Conservation (phyloP, 37 sponge, comb jelly and placozoan species). For the Eunapius fragilis region DNA sequence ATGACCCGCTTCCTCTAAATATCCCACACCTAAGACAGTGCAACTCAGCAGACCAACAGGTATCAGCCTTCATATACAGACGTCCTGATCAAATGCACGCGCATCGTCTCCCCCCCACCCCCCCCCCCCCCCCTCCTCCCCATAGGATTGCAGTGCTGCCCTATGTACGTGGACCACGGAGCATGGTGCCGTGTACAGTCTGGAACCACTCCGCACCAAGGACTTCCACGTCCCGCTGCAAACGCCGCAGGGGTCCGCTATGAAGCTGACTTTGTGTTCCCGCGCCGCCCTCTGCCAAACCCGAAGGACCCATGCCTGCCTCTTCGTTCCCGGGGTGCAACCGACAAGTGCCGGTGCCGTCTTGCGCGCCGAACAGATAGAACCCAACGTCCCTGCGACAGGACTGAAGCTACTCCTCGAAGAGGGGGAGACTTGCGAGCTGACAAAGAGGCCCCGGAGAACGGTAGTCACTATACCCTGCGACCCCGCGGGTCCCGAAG, state of each 20-base stretch:
- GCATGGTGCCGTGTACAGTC: constrained; percentile 23
- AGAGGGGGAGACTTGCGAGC: constrained; percentile 61
- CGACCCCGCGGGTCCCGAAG: constrained; percentile 9
- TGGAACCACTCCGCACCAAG: constrained; percentile 16
- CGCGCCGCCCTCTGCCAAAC: background rate
- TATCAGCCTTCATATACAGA: background rate
- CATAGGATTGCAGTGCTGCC: background rate
- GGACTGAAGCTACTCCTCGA: constrained; percentile 55
- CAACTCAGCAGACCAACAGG: background rate
- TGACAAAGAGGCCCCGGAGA: constrained; percentile 45
- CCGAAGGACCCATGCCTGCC: constrained; percentile 4
- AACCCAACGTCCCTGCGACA: constrained; percentile 23
- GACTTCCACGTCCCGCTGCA: constrained; percentile 18
- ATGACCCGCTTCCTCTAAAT: background rate
- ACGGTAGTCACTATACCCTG: constrained; percentile 60
- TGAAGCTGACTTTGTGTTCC: constrained; percentile 30
- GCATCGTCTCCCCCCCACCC: too few relatives aligned
- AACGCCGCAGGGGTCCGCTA: constrained; percentile 21
- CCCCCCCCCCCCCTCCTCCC: background rate
- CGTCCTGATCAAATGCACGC: too few relatives aligned
- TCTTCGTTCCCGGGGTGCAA: constrained; percentile 34
- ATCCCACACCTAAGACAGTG: background rate
- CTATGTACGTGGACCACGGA: constrained; percentile 20
- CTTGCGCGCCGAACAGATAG: constrained; percentile 31
- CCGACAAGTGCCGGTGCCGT: background rate